Base-by-base conservation (phyloP, 2,797 vertebrate species). In the Microctenopoma steveboyesi region DNA sequence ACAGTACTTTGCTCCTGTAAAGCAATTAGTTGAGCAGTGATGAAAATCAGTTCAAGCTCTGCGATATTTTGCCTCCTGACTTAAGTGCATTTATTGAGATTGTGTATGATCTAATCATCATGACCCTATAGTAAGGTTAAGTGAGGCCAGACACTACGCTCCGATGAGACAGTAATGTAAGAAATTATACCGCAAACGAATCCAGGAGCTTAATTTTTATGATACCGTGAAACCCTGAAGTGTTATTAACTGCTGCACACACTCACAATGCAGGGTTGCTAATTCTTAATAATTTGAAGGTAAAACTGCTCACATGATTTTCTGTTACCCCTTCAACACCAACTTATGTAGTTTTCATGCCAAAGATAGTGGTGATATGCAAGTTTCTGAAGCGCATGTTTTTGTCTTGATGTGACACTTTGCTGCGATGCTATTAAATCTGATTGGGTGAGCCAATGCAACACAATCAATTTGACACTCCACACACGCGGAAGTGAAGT, bases 61-160 rank as follows among this genome's bases (percentile, higher is more conserved):
- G 57, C 61, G 62, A 57, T 61, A 52, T 70, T 59, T 82, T 65
- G 7, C 59, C 53, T 72, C 46, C 50, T 82, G 68, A 52, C 65
- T 83, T 65, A 11, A 67, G 57, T 65, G 61, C 64, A 42, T 83
- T 83, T 69, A 77, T 61, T 64, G 47, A 70, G 57, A 40, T 39
- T 18, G 53, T 42, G 50, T 51, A 50, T 79, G 65, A 78, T 69
- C 49, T 64, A 76, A 83, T 83, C 60, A n/a, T 57, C 46, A 22
- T 78, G 73, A 76, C 59, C 64, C 66, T 22, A 22, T 42, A 14
- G 60, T 62, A 61, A 81, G 76, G 80, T 85, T 81, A 86, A 85
- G 78, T 86, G 58, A 72, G 75, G 82, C 52, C 66, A 60, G 58
- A 65, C 42, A 76, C 37, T 3, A 9, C 43, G 42, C 55, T 76